phyloP scores from a whole-genome alignment of 2,113 vertebrate genomes.

The Lagopus muta region DNA sequence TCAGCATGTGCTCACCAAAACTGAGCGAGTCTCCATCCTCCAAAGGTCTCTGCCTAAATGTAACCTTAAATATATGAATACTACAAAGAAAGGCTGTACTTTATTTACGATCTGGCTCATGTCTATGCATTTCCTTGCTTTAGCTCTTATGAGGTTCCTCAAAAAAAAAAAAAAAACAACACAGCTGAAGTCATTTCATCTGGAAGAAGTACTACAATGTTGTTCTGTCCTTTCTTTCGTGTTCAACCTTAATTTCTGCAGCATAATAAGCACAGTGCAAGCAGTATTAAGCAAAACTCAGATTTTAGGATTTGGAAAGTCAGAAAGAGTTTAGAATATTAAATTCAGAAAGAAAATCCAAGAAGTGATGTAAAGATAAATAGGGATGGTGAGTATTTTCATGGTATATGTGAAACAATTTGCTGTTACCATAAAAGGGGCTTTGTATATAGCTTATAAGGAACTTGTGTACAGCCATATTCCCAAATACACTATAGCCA shows the following conservation, averaged over 20 bases:
- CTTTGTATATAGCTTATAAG: not conserved
- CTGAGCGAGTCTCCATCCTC: not conserved
- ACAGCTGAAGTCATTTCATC: conserved; percentile 5
- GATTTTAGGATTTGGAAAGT: not conserved
- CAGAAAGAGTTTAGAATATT: not conserved
- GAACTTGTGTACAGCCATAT: not conserved
- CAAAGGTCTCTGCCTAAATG: not conserved
- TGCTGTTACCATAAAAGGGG: conserved; percentile 56
- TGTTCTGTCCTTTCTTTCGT: not conserved
- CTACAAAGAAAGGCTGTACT: not conserved
- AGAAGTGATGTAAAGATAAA: conserved; percentile 28
- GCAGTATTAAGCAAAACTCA: not conserved
- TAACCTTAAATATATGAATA: not conserved
- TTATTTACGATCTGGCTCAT: not conserved
- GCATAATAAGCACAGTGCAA: not conserved
- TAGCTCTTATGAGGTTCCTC: not conserved
- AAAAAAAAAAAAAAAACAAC: not conserved
- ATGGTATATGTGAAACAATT: conserved; percentile 22
- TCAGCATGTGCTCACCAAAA: not conserved
- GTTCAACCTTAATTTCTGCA: not conserved
- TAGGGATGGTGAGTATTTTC: not conserved
- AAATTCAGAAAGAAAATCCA: conserved; percentile 5
- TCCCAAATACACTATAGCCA: not conserved
- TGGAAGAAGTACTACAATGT: not conserved
- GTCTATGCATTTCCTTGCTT: not conserved